Percentiles rank a stretch among this genome's conserved stretches.
phyloP scores from a whole-genome alignment of 2,113 vertebrate species.

The Phylloscopus trochiloides region DNA sequence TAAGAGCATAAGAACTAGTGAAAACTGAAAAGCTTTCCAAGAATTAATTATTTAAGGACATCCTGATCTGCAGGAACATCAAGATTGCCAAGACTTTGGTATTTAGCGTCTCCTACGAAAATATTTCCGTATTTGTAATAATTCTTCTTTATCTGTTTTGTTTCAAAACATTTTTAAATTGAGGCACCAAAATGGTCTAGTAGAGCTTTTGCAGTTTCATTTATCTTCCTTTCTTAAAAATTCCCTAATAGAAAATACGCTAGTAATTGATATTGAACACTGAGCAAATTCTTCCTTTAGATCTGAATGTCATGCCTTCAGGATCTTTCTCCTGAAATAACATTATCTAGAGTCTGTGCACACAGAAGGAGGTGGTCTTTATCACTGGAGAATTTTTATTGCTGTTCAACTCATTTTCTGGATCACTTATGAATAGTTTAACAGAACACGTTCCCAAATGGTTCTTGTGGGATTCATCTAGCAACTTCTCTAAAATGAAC shows the following conservation, averaged over 20 bases:
- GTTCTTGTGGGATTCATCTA: conserved; percentile 6
- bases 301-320: not conserved
- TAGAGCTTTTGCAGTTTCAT: not conserved
- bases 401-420: conserved; percentile 7
- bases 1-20: not conserved
- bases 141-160: not conserved
- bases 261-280: not conserved
- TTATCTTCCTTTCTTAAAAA: not conserved
- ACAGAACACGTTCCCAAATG: not conserved
- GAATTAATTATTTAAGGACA: not conserved
- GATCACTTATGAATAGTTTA: conserved; percentile 31
- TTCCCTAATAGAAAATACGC: not conserved
- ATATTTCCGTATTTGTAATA: accelerated
- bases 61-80: not conserved
- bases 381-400: not conserved
- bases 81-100: not conserved
- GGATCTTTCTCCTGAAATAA: not conserved
- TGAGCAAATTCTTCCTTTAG: not conserved
- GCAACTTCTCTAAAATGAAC: not conserved
- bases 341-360: not conserved
- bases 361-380: not conserved
- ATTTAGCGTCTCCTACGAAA: not conserved
- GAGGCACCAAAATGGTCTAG: not conserved
- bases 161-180: not conserved
- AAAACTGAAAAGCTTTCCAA: not conserved